These are phyloP conservation scores for Drosophila rufa DNA, from an alignment of 1,140 invertebrate species.

Conservation along the genomic window DNA sequence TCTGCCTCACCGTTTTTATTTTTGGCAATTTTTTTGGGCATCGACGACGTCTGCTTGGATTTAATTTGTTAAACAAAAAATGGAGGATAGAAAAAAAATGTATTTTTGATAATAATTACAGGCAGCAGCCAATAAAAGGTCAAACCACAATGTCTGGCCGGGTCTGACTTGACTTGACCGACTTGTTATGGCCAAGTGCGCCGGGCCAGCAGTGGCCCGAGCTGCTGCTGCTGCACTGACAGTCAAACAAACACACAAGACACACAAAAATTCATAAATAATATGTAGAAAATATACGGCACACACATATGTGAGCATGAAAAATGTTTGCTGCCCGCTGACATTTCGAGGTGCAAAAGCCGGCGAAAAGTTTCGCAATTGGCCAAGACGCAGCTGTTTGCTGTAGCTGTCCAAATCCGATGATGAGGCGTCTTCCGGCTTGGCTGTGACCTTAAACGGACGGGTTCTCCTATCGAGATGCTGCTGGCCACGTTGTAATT, in stretches of 20 bases:
- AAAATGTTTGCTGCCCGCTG: slow-evolving; percentile 73
- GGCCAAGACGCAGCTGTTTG: slow-evolving; percentile 31
- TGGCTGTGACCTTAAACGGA: slow-evolving; percentile 73
- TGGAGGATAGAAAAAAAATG: slow-evolving; percentile 52
- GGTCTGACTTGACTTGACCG: slow-evolving; percentile 77
- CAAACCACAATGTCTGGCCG: slow-evolving; percentile 75
- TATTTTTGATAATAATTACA: slow-evolving; percentile 80
- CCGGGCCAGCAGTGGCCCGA: slow-evolving; percentile 33
- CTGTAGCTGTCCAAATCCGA: slow-evolving; percentile 4
- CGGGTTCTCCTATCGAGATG: slow-evolving; percentile 54
- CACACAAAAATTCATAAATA: slow-evolving; percentile 73
- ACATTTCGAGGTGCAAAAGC: slow-evolving; percentile 77
- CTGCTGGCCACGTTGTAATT: slow-evolving; percentile 62
- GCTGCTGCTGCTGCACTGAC: slow-evolving; percentile 18
- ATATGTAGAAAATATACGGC: slow-evolving; percentile 64
- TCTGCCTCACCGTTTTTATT: slow-evolving; percentile 22
- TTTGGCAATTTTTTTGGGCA: slow-evolving; percentile 61
- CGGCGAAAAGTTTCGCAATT: slow-evolving; percentile 70
- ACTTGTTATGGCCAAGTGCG: slow-evolving; percentile 82
- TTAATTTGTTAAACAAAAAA: slow-evolving; percentile 75
- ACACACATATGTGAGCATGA: slow-evolving; percentile 46
- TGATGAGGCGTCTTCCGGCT: slow-evolving; percentile 62
- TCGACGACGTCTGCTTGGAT: slow-evolving; percentile 65
- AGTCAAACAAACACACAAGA: slow-evolving; percentile 38
- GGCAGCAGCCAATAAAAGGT: slow-evolving; percentile 72